These are phyloP conservation scores for Antheraea assamensis DNA, from an alignment of 2,888 invertebrate genomes.

Conservation along the genomic window DNA sequence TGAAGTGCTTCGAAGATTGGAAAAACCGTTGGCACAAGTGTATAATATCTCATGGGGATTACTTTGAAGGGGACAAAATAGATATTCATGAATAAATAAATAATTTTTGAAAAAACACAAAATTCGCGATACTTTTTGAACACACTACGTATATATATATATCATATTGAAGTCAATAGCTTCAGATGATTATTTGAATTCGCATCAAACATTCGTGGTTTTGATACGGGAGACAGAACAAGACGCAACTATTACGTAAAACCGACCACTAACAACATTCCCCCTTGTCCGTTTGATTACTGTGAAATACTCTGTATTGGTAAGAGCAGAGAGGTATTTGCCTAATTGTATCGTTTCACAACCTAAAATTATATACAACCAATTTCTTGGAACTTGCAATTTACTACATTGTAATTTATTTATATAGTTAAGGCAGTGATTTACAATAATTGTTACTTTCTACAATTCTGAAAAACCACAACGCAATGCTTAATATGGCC, in stretches of 20 bases:
- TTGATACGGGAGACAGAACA: not conserved
- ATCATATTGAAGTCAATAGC: too few relatives aligned
- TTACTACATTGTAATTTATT: not conserved
- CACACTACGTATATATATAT: too few relatives aligned
- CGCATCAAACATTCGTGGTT: not conserved
- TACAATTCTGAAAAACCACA: too few relatives aligned
- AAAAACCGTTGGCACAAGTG: too few relatives aligned
- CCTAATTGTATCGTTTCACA: not conserved
- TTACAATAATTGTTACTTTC: not conserved
- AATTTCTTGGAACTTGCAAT: not conserved
- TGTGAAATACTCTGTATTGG: not conserved
- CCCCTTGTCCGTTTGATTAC: constrained; percentile 2
- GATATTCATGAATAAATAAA: too few relatives aligned
- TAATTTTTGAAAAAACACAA: too few relatives aligned
- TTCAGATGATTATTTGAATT: not conserved
- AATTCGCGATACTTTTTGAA: too few relatives aligned
- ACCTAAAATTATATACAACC: not conserved
- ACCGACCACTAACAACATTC: constrained; percentile 1
- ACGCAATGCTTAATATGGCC: too few relatives aligned
- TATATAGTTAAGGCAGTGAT: not conserved
- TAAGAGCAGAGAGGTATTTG: not conserved
- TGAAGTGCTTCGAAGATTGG: too few relatives aligned
- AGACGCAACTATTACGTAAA: not conserved
- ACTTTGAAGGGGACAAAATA: too few relatives aligned
- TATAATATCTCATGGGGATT: too few relatives aligned